Base-by-base conservation (phyloP, 2,797 vertebrate genomes). In the Schizopygopsis pylzovi region DNA sequence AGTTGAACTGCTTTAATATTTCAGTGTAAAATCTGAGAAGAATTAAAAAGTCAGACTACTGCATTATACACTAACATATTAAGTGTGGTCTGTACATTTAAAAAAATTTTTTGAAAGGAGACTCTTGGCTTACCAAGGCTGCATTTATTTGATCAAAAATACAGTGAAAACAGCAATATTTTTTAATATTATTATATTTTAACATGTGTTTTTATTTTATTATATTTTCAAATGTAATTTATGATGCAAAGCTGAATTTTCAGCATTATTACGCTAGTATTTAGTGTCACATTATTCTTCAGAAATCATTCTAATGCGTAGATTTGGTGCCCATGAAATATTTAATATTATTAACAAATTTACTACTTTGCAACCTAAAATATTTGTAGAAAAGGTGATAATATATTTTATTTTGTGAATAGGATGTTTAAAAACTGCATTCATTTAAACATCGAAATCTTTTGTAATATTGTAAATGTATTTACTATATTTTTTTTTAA, bases 1-100 rank as follows among this genome's bases (percentile, higher is more conserved):
- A 83, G 28, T 47, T 20, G 59, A 52, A 65, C 56, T 39, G 43
- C 59, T 83, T 75, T 65, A 76, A 52, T 67, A 83, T 52, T 52
- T 54, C 59, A 67, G 47, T 39, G 47, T 49, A 65, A 52, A 83
- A 73, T 56, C 56, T 67, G 49, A 13, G 8, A 54, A 49, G 47
- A 16, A 68, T 68, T 67, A 20, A 72, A 10, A 6, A 10, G 54
- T n/a, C 20, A 6, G 15, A 45, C 0, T 71, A 13, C 22, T 22
- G 25, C 25, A 12, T 75, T 52, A 18, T 33, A 49, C 15, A 49
- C 5, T 77, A 56, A 9, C 8, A 8, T 9, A 56, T 20, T 56
- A 56, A 22, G 52, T 56, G 52, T 56, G 54, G 3, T 22, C 20
- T 72, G 47, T 49, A 15, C 1, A 11, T 45, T 45, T 49, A 1